phyloP scores from a whole-genome alignment of 2,797 vertebrate genomes.

The Eremophila alpestris region DNA sequence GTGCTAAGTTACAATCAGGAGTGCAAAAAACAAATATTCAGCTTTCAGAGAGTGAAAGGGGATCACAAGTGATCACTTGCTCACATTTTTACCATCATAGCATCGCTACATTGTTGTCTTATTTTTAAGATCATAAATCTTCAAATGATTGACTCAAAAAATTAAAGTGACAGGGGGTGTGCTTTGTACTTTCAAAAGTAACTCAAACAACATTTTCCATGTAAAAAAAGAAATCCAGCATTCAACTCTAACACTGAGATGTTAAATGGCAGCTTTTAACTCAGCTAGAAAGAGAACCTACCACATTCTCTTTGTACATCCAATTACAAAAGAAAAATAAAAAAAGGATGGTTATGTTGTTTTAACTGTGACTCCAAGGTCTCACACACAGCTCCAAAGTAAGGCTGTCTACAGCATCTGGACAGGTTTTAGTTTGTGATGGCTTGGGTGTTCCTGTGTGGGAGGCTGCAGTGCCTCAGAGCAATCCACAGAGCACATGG shows the following conservation, averaged over 20 bases:
- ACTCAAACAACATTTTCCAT: conserved; percentile 9
- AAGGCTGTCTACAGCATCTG: conserved; percentile 60
- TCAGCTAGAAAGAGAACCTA: conserved; percentile 35
- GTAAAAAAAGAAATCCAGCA: conserved; percentile 27
- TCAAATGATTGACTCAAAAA: conserved; percentile 16
- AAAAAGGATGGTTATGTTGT: not conserved
- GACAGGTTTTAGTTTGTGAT: conserved; percentile 61
- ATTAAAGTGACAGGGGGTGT: not conserved
- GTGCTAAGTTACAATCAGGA: conserved; percentile 69
- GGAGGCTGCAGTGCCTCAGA: conserved; percentile 42
- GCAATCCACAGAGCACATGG: conserved; percentile 29
- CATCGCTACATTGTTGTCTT: conserved; percentile 16
- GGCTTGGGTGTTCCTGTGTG: conserved; percentile 54
- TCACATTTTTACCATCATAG: conserved; percentile 25
- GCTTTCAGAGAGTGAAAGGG: conserved; percentile 45
- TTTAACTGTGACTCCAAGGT: conserved; percentile 45
- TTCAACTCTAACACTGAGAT: conserved; percentile 14
- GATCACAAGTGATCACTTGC: conserved; percentile 11
- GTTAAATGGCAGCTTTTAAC: conserved; percentile 20
- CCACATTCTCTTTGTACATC: conserved; percentile 56
- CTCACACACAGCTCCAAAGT: not conserved
- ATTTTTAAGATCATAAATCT: conserved; percentile 12
- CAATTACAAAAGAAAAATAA: not conserved
- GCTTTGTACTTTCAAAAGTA: conserved; percentile 48
- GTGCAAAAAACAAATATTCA: conserved; percentile 69